Percentiles rank a stretch among this genome's conserved stretches.
These are phyloP conservation scores for Mythimna pallens DNA, from an alignment of 2,888 invertebrate genomes.

Conservation along the genomic window DNA sequence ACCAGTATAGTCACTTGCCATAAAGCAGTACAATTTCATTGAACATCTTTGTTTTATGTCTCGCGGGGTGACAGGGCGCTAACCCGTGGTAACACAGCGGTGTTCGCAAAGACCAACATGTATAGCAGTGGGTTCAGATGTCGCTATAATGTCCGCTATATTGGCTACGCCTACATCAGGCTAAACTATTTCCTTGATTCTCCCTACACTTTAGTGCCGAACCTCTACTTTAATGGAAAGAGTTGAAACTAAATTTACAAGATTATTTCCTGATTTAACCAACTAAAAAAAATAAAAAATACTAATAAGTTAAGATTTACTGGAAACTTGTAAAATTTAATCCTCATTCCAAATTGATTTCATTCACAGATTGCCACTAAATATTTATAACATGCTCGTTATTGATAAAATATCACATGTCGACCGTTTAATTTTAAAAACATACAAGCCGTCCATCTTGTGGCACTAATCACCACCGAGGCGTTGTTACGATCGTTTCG, in stretches of 20 bases:
- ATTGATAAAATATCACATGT: conserved; percentile 61
- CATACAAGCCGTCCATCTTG: conserved; percentile 61
- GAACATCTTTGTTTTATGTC: conserved; percentile 18
- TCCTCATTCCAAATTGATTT: conserved; percentile 38
- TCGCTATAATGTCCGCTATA: conserved; percentile 33
- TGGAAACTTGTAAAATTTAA: conserved; percentile 25
- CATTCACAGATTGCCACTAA: conserved; percentile 39
- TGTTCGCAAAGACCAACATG: conserved; percentile 35
- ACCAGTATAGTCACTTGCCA: conserved; percentile 14
- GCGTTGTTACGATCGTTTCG: conserved; percentile 70
- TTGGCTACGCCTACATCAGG: conserved; percentile 40
- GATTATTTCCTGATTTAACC: neutral
- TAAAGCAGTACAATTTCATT: conserved; percentile 21
- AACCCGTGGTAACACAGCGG: conserved; percentile 21
- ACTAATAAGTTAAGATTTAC: neutral
- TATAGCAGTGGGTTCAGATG: conserved; percentile 36
- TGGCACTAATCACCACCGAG: conserved; percentile 61
- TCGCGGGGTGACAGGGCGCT: conserved; percentile 16
- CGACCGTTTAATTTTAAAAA: conserved; percentile 57
- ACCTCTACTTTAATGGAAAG: conserved; percentile 14
- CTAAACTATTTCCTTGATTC: conserved; percentile 36
- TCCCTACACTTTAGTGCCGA: conserved; percentile 25
- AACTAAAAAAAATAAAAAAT: neutral
- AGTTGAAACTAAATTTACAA: conserved; percentile 25
- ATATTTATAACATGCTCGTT: conserved; percentile 59